phyloP scores from a whole-genome alignment of 2,888 invertebrate genomes.

The Molorchus minor region DNA sequence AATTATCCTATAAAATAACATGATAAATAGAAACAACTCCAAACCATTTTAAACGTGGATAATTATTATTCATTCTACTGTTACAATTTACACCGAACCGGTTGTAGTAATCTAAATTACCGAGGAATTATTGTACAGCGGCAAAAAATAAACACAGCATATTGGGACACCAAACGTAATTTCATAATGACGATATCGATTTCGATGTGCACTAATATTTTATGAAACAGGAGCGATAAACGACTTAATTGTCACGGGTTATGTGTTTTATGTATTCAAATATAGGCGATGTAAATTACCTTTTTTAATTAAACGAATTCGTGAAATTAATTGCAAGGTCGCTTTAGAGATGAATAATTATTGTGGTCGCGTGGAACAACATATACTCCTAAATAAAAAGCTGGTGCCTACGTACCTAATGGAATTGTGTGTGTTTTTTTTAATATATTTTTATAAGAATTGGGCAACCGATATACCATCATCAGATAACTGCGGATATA shows the following conservation, averaged over 20 bases:
- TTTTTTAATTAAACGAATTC: constrained; percentile 18
- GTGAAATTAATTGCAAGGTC: constrained; percentile 5
- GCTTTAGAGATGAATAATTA: constrained; percentile 7
- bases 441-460: too few species aligned
- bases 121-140: background rate
- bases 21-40: background rate
- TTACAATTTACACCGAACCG: background rate
- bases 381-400: too few species aligned
- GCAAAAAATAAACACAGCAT: constrained; percentile 1
- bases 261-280: constrained; percentile 13
- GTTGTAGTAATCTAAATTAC: constrained; percentile 4
- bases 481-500: too few species aligned
- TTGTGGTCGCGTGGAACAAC: too few species aligned
- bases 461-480: too few species aligned
- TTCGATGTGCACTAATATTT: constrained; percentile 13
- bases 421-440: too few species aligned
- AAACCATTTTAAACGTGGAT: background rate
- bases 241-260: constrained; percentile 17
- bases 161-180: background rate
- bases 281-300: constrained; percentile 10
- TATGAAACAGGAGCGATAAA: constrained; percentile 11
- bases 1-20: background rate
- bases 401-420: too few species aligned
- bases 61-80: background rate
- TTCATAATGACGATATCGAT: constrained; percentile 18